phyloP scores from a whole-genome alignment of 2,797 vertebrate species.

The Dipus sagitta region DNA sequence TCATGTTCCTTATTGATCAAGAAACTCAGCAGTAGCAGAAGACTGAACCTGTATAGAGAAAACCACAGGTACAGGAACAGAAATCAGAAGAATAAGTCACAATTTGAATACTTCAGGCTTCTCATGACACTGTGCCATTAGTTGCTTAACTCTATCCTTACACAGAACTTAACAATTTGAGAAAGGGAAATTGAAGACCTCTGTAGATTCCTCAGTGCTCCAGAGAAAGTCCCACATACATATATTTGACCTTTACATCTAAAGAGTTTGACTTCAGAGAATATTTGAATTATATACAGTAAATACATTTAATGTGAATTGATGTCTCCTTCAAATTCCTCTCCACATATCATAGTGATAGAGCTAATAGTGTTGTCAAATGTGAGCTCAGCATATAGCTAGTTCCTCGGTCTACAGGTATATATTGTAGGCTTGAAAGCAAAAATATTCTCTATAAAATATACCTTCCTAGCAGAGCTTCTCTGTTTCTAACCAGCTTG shows the following conservation, averaged over 20 bases:
- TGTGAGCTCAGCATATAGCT: background rate
- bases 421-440: background rate
- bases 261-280: background rate
- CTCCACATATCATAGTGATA: background rate
- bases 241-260: background rate
- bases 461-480: background rate
- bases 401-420: background rate
- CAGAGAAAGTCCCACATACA: background rate
- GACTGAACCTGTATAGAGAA: background rate
- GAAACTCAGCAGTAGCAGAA: constrained; percentile 20
- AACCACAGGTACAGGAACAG: background rate
- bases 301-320: background rate
- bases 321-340: background rate
- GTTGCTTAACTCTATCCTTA: background rate
- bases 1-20: constrained; percentile 58
- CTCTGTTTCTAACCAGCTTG: background rate
- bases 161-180: background rate
- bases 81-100: constrained; percentile 23
- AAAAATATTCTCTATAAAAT: background rate
- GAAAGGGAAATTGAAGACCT: background rate
- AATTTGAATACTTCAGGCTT: constrained; percentile 35
- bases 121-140: background rate
- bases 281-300: background rate
- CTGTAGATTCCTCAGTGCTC: background rate
- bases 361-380: background rate